These are phyloP conservation scores for Elysia chlorotica DNA, from an alignment of 1,140 invertebrate genomes.

Conservation along the genomic window DNA sequence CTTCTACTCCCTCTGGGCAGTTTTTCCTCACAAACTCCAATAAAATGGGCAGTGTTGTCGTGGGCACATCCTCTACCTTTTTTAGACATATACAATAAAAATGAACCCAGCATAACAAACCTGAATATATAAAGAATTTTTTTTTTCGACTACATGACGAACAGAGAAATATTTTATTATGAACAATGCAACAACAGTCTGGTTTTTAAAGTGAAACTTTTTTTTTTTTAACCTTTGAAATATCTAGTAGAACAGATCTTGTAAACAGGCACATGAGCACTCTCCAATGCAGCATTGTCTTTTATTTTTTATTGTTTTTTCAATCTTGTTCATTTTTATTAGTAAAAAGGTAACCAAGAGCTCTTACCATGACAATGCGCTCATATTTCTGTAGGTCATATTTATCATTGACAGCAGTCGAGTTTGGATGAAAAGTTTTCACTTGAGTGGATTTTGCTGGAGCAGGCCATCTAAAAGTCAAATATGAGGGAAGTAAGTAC, in stretches of 20 bases:
- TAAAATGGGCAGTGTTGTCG: conserved; percentile 20
- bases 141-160: no score
- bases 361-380: conserved; percentile 13
- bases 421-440: conserved; percentile 6
- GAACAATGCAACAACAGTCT: no score
- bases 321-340: no score
- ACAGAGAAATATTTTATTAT: no score
- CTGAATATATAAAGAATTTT: no score
- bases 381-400: conserved; percentile 9
- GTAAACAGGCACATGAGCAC: not conserved
- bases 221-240: no score
- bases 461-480: conserved; percentile 8
- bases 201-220: no score
- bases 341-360: no score
- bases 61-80: conserved; percentile 24
- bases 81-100: no score
- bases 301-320: no score
- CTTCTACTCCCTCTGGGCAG: conserved; percentile 22
- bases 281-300: not conserved
- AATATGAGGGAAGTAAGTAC: no score
- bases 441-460: conserved; percentile 21
- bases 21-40: conserved; percentile 18
- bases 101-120: no score
- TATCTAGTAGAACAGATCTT: not conserved
- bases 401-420: conserved; percentile 3